phyloP scores from a whole-genome alignment of 2,113 vertebrate species.

The Phocoena sinus region DNA sequence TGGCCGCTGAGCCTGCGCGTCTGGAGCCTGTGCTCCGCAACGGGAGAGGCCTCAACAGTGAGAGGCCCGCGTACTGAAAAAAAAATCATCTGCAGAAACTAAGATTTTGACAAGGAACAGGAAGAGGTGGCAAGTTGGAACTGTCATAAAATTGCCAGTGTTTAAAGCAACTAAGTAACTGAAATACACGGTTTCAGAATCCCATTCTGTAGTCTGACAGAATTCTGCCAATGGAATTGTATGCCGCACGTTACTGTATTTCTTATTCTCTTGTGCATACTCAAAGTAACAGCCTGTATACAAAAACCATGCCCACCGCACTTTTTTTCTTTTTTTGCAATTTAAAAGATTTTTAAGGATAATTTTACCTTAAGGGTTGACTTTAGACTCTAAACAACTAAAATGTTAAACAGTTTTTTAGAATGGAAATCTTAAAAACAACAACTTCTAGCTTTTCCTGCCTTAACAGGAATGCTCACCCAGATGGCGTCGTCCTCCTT shows the following conservation, averaged over 20 bases:
- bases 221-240: background rate
- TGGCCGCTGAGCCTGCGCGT: no score
- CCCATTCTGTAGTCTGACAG: background rate
- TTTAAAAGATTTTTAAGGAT: background rate
- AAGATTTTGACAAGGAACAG: background rate
- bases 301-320: background rate
- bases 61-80: accelerated
- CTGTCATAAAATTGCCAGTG: background rate
- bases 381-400: background rate
- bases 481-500: background rate
- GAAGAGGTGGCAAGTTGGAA: background rate
- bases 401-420: background rate
- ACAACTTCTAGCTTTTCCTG: background rate
- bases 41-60: no score
- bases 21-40: no score
- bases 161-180: background rate
- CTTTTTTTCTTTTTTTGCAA: background rate
- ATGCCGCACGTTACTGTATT: background rate
- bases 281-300: background rate
- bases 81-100: background rate
- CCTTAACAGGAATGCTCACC: background rate
- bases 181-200: background rate
- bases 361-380: background rate
- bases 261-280: background rate
- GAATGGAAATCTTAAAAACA: background rate